Percentiles rank a stretch among this genome's conserved stretches.
These are phyloP conservation scores for Sylvilagus bachmani DNA, from an alignment of 2,113 vertebrate species.

Conservation along the genomic window DNA sequence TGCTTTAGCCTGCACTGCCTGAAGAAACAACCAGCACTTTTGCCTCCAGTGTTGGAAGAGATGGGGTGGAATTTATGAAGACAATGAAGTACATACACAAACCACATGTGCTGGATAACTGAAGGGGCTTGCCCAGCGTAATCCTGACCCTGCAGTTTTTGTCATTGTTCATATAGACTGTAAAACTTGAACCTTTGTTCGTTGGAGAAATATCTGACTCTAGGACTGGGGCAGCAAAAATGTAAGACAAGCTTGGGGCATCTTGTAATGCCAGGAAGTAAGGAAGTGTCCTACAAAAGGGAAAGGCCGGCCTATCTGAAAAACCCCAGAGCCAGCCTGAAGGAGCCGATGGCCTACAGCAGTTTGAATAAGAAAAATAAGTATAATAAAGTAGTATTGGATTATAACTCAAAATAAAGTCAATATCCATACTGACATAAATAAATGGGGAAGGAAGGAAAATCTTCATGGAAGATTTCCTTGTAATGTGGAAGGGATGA, in stretches of 20 bases:
- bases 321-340: neutral
- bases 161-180: neutral
- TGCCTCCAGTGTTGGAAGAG: neutral
- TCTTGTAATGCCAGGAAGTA: neutral
- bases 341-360: neutral
- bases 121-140: neutral
- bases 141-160: slow-evolving; percentile 9
- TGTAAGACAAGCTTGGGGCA: neutral
- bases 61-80: neutral
- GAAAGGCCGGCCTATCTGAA: neutral
- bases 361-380: slow-evolving; percentile 25
- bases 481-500: neutral
- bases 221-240: neutral
- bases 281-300: neutral
- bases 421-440: neutral
- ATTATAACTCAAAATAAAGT: slow-evolving; percentile 15
- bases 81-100: neutral
- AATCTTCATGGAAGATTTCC: slow-evolving; percentile 16
- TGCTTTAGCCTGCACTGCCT: neutral
- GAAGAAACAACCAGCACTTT: neutral
- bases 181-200: neutral
- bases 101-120: neutral
- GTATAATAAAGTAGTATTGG: neutral
- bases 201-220: slow-evolving; percentile 2
- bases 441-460: neutral